These are phyloP conservation scores for Tribolium castaneum DNA, from an alignment of 1,140 invertebrate genomes.

Conservation along the genomic window DNA sequence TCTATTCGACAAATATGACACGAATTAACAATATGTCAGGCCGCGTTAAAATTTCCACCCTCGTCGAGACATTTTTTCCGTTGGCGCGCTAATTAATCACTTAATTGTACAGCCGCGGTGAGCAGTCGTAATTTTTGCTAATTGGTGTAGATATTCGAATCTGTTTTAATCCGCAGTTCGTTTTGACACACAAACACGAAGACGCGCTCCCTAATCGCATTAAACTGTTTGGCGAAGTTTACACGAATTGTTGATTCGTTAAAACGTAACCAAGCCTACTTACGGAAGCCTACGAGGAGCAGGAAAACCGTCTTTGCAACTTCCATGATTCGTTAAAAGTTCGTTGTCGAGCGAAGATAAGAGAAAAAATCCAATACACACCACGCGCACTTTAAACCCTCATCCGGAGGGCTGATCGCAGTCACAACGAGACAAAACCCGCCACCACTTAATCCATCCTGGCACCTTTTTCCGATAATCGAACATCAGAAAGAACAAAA, in stretches of 20 bases:
- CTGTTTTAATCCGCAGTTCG: too few species aligned
- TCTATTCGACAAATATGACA: not conserved
- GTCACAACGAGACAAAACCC: constrained; percentile 28
- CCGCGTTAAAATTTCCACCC: not conserved
- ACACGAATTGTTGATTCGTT: constrained; percentile 25
- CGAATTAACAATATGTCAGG: not conserved
- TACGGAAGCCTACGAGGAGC: constrained; percentile 8
- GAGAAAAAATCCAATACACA: constrained; percentile 44
- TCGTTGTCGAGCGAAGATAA: constrained; percentile 35
- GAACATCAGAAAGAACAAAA: not conserved
- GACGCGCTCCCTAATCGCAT: not conserved
- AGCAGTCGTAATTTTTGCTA: not conserved
- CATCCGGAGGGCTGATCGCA: constrained; percentile 24
- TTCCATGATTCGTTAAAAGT: constrained; percentile 37
- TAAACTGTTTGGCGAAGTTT: not conserved
- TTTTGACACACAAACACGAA: too few species aligned
- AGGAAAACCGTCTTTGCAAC: constrained; percentile 17
- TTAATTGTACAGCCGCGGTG: too few species aligned
- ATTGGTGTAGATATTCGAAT: not conserved
- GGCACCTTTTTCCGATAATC: not conserved
- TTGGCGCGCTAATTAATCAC: too few species aligned
- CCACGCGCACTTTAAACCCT: constrained; percentile 28
- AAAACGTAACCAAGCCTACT: constrained; percentile 10
- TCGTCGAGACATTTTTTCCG: too few species aligned
- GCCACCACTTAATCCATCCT: constrained; percentile 32